Evolutionary conservation across 1,140 invertebrate genomes (phyloP).

Genomic region (Rhyacophila brunnea): DNA sequence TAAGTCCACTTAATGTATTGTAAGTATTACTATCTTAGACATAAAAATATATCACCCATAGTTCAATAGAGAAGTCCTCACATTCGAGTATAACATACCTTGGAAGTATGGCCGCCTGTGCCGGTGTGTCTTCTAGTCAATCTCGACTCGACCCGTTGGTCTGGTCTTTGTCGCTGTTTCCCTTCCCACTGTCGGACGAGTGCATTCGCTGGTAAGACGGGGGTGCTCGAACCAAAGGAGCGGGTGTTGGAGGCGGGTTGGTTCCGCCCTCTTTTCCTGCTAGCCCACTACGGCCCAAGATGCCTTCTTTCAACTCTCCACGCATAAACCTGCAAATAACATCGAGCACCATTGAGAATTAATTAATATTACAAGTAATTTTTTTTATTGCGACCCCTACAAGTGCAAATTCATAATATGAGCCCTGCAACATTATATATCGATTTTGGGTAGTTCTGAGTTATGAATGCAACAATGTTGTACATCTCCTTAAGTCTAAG

Average conservation of each 20-base stretch:
- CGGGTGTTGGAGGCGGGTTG: constrained; percentile 66
- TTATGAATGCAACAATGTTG: too few species aligned
- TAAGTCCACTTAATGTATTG: too few species aligned
- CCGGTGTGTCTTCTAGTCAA: constrained; percentile 71
- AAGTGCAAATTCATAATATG: too few species aligned
- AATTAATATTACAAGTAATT: too few species aligned
- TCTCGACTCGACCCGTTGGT: constrained; percentile 42
- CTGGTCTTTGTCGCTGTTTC: constrained; percentile 68
- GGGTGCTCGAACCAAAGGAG: constrained; percentile 59
- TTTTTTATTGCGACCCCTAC: too few species aligned
- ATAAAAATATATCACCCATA: too few species aligned
- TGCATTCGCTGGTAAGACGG: constrained; percentile 81
- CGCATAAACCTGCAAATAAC: constrained; percentile 68
- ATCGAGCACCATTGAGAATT: background rate
- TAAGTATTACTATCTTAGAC: too few species aligned
- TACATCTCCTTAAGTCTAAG: too few species aligned
- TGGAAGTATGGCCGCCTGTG: constrained; percentile 52
- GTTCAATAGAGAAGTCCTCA: too few species aligned
- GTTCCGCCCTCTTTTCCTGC: constrained; percentile 52
- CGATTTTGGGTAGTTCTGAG: too few species aligned
- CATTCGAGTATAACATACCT: too few species aligned
- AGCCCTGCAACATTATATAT: too few species aligned
- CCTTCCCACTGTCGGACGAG: constrained; percentile 74
- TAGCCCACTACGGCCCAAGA: constrained; percentile 44
- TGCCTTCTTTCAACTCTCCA: constrained; percentile 66